Evolutionary conservation across 2,888 invertebrate species (phyloP).

Genomic region (Pollenia amentaria): DNA sequence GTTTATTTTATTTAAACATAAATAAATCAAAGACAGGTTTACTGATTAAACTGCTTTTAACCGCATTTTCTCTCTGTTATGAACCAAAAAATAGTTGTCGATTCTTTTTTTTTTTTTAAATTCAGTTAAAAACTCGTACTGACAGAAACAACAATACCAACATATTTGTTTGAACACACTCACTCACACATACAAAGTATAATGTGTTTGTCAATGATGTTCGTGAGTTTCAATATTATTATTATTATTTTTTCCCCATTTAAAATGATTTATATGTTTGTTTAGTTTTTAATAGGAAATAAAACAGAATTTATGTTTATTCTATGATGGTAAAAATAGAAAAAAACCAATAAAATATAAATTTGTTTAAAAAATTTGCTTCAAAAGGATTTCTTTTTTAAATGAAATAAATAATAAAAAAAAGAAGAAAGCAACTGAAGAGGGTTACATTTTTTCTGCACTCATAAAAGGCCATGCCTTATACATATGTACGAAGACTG

Average conservation of each 20-base stretch:
- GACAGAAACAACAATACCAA: slow-evolving; percentile 14
- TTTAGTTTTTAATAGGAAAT: slow-evolving; percentile 73
- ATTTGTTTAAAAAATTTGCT: slow-evolving; percentile 10
- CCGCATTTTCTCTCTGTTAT: slow-evolving; percentile 50
- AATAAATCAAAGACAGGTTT: slow-evolving; percentile 71
- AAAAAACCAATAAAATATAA: slow-evolving; percentile 25
- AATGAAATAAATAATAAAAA: slow-evolving; percentile 20
- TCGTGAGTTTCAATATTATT: slow-evolving; percentile 33
- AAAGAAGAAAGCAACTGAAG: background rate
- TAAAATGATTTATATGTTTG: slow-evolving; percentile 72
- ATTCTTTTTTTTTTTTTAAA: slow-evolving; percentile 8
- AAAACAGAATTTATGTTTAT: slow-evolving; percentile 70
- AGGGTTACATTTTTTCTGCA: background rate
- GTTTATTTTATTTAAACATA: slow-evolving; percentile 56
- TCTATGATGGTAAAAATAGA: slow-evolving; percentile 49
- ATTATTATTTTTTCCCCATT: slow-evolving; percentile 42
- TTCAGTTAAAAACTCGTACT: slow-evolving; percentile 21
- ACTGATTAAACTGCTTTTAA: slow-evolving; percentile 70
- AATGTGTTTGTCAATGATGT: slow-evolving; percentile 37
- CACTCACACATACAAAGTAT: background rate
- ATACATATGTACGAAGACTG: background rate
- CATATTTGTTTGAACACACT: slow-evolving; percentile 3
- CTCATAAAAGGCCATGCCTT: background rate
- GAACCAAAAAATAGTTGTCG: slow-evolving; percentile 57
- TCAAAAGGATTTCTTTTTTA: slow-evolving; percentile 36